phyloP scores from a whole-genome alignment of 2,113 vertebrate genomes.

The Bufo bufo region DNA sequence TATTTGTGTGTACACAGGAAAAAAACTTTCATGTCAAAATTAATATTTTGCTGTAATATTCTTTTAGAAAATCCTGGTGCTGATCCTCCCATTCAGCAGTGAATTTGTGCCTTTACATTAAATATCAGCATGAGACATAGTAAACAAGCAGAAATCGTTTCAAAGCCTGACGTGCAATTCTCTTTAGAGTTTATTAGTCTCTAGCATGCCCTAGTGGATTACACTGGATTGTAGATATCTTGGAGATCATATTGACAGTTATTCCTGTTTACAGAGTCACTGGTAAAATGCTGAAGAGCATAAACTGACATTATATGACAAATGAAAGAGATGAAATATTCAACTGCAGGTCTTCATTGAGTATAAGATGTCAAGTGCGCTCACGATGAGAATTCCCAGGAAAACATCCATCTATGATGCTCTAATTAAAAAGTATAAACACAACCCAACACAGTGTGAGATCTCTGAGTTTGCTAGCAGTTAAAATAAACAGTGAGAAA shows the following conservation, averaged over 20 bases:
- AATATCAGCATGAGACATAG: slow-evolving; percentile 43
- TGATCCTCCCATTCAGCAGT: slow-evolving; percentile 2
- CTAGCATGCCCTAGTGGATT: slow-evolving; percentile 68
- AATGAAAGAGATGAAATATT: slow-evolving; percentile 65
- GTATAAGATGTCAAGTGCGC: slow-evolving; percentile 39
- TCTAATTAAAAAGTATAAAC: slow-evolving; percentile 51
- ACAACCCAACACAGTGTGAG: slow-evolving; percentile 43
- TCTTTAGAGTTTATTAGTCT: slow-evolving; percentile 68
- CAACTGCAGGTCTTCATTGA: slow-evolving; percentile 41
- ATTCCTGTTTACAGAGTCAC: slow-evolving; percentile 66
- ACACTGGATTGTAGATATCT: slow-evolving; percentile 65
- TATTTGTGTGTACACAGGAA: background rate
- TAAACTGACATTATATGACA: slow-evolving; percentile 69
- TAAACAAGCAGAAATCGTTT: slow-evolving; percentile 43
- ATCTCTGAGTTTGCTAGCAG: slow-evolving; percentile 35
- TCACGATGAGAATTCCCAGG: slow-evolving; percentile 45
- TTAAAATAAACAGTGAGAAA: slow-evolving; percentile 46
- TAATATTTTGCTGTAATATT: background rate
- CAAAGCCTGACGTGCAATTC: slow-evolving; percentile 64
- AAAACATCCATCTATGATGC: slow-evolving; percentile 47
- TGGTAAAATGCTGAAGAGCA: slow-evolving; percentile 65
- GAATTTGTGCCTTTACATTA: slow-evolving; percentile 39
- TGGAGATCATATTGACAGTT: slow-evolving; percentile 75
- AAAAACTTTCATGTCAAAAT: slow-evolving; percentile 9
- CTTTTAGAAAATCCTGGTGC: background rate